A percentile compares a stretch with the other conserved stretches of the same genome.
phyloP scores from a whole-genome alignment of 2,797 vertebrate genomes.

The Danio kyathit region DNA sequence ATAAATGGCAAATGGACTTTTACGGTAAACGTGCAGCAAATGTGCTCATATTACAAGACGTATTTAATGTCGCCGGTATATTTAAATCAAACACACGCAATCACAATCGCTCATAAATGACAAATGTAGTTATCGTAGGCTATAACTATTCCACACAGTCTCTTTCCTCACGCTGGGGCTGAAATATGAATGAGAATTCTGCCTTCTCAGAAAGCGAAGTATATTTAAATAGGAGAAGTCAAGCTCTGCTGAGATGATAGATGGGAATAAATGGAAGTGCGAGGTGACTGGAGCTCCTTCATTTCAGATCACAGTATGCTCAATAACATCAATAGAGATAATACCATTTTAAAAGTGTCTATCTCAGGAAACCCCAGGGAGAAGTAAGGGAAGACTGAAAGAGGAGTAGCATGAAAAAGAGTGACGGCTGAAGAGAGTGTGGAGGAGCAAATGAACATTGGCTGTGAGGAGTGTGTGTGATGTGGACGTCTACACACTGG shows the following conservation, averaged over 20 bases:
- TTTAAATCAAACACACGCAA: slow-evolving; percentile 32
- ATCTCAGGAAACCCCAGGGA: slow-evolving; percentile 21
- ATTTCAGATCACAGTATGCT: slow-evolving; percentile 46
- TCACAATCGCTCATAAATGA: slow-evolving; percentile 37
- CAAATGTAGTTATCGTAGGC: slow-evolving; percentile 31
- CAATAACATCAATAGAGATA: slow-evolving; percentile 47
- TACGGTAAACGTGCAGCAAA: slow-evolving; percentile 11
- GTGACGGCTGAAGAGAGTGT: slow-evolving; percentile 17
- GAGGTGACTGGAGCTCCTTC: slow-evolving; percentile 25
- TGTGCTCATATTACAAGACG: slow-evolving; percentile 18
- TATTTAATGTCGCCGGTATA: slow-evolving; percentile 29
- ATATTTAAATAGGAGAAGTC: slow-evolving; percentile 46
- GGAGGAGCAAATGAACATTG: slow-evolving; percentile 52
- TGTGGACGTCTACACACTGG: slow-evolving; percentile 5
- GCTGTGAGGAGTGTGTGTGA: background rate
- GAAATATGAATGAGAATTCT: slow-evolving; percentile 46
- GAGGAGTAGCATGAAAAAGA: slow-evolving; percentile 37
- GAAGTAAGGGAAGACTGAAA: slow-evolving; percentile 28
- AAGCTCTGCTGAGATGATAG: slow-evolving; percentile 32
- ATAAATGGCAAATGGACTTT: slow-evolving; percentile 28
- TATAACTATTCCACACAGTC: slow-evolving; percentile 38
- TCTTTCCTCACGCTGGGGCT: slow-evolving; percentile 22
- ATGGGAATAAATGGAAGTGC: slow-evolving; percentile 38
- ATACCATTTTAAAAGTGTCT: slow-evolving; percentile 43
- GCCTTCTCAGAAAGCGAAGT: slow-evolving; percentile 30